Conservation (phyloP, 1,140 invertebrate genomes). For the Sesamia nonagrioides region DNA sequence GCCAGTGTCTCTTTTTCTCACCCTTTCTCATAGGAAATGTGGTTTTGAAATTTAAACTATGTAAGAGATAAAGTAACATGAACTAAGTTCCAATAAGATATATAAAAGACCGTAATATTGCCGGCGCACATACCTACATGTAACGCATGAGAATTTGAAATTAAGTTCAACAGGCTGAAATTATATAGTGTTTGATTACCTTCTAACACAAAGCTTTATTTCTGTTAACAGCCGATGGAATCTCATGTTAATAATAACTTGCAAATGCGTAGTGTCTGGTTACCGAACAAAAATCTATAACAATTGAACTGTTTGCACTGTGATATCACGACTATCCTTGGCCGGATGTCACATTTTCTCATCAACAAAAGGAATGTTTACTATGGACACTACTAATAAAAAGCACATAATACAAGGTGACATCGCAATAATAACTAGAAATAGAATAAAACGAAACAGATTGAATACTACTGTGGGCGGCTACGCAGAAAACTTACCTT, state of each 20-base stretch:
- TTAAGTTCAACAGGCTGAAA: constrained; percentile 14
- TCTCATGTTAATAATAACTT: constrained; percentile 79
- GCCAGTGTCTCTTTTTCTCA: background rate
- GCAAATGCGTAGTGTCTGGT: constrained; percentile 77
- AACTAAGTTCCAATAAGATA: background rate
- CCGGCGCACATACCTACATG: constrained; percentile 21
- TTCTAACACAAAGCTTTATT: constrained; percentile 28
- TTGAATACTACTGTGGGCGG: constrained; percentile 72
- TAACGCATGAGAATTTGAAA: constrained; percentile 1
- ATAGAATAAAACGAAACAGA: constrained; percentile 70
- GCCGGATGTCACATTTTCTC: constrained; percentile 9
- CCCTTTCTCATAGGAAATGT: background rate
- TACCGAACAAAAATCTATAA: constrained; percentile 64
- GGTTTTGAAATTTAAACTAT: background rate
- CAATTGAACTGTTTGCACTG: constrained; percentile 55
- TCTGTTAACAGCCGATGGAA: constrained; percentile 54
- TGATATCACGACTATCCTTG: constrained; percentile 48
- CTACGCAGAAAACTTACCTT: constrained; percentile 74
- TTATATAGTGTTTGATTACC: background rate
- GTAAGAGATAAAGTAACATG: background rate
- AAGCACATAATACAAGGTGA: constrained; percentile 42
- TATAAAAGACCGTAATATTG: background rate
- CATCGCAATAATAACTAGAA: constrained; percentile 46
- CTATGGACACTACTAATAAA: constrained; percentile 36
- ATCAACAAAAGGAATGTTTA: constrained; percentile 32